Percentiles rank a stretch among this genome's conserved stretches.
Evolutionary conservation across 2,797 vertebrate species (phyloP).

Genomic region (Enteromius treurensis): DNA sequence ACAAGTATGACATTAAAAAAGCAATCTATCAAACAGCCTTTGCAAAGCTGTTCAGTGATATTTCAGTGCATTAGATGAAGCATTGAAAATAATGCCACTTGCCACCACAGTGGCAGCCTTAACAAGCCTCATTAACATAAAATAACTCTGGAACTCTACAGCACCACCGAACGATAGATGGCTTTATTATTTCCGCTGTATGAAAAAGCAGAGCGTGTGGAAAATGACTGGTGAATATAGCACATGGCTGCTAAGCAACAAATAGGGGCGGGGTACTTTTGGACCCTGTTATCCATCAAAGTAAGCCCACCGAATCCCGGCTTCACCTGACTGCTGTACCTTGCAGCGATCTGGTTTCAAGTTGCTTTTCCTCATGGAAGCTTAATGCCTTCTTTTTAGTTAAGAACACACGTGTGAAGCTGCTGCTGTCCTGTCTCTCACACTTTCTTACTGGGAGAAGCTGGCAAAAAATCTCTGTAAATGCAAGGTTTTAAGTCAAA

Average conservation of each 20-base stretch:
- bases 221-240: slow-evolving; percentile 26
- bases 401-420: neutral
- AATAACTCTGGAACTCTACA: slow-evolving; percentile 19
- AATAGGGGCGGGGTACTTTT: slow-evolving; percentile 24
- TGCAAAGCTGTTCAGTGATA: slow-evolving; percentile 31
- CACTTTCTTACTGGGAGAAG: neutral
- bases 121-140: slow-evolving; percentile 46
- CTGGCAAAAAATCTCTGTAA: neutral
- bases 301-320: slow-evolving; percentile 20
- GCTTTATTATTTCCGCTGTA: slow-evolving; percentile 36
- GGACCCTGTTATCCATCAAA: slow-evolving; percentile 33
- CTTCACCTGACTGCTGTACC: slow-evolving; percentile 30
- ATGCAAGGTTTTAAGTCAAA: neutral
- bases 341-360: slow-evolving; percentile 6
- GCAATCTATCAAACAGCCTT: slow-evolving; percentile 35
- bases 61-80: slow-evolving; percentile 40
- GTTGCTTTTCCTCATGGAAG: slow-evolving; percentile 32
- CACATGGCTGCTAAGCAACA: slow-evolving; percentile 27
- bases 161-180: slow-evolving; percentile 24
- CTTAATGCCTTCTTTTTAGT: neutral
- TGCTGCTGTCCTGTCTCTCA: neutral
- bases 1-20: slow-evolving; percentile 40
- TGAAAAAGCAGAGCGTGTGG: slow-evolving; percentile 3
- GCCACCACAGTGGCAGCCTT: slow-evolving; percentile 30
- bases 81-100: slow-evolving; percentile 41